These are phyloP conservation scores for Phragmatobia fuliginosa DNA, from an alignment of 2,888 invertebrate species.

Conservation along the genomic window DNA sequence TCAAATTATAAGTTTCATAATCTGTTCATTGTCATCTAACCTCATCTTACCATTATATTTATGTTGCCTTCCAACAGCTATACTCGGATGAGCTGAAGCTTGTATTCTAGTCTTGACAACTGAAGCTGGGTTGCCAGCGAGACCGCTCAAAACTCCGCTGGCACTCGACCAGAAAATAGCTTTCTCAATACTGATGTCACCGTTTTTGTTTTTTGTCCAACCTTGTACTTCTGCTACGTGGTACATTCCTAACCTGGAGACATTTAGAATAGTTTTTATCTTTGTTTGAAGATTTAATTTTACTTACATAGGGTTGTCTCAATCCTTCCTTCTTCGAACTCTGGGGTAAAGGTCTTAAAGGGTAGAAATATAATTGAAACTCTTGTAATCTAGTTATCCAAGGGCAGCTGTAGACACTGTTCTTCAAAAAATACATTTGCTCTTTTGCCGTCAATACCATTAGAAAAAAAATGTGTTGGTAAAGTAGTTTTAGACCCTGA, in stretches of 20 bases:
- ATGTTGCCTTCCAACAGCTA: slow-evolving; percentile 95
- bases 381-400: no score
- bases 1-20: no score
- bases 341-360: no score
- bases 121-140: slow-evolving; percentile 91
- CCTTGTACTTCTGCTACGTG: slow-evolving; percentile 88
- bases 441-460: no score
- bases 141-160: slow-evolving; percentile 90
- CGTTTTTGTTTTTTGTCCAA: slow-evolving; percentile 75
- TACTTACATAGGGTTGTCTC: not conserved
- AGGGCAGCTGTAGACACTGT: no score
- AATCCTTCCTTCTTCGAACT: no score
- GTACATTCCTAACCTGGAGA: slow-evolving; percentile 87
- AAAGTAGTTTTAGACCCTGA: no score
- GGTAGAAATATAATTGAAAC: no score
- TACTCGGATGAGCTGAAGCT: slow-evolving; percentile 89
- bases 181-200: slow-evolving; percentile 70
- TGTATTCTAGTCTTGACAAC: slow-evolving; percentile 94
- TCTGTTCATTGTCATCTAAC: not conserved
- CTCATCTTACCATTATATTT: slow-evolving; percentile 82
- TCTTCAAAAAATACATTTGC: no score
- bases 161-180: slow-evolving; percentile 76
- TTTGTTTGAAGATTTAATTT: not conserved
- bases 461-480: no score
- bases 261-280: not conserved